These are phyloP conservation scores for Rhyacophila brunnea DNA, from an alignment of 1,140 invertebrate species.

Conservation along the genomic window DNA sequence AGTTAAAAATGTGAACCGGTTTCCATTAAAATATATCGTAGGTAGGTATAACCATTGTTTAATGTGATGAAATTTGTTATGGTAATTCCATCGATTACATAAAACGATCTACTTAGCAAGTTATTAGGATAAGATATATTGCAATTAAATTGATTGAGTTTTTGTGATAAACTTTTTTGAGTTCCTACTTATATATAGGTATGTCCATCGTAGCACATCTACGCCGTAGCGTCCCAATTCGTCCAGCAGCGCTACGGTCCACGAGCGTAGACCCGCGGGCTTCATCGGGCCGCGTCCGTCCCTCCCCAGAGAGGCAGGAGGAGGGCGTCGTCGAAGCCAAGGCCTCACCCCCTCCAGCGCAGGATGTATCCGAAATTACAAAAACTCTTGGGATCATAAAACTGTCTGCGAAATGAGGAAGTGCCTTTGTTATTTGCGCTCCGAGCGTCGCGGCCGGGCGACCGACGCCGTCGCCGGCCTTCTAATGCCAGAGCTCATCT, in stretches of 20 bases:
- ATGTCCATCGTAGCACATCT: background rate
- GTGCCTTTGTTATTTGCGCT: constrained; percentile 37
- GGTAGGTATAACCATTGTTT: too few species aligned
- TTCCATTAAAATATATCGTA: too few species aligned
- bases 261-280: background rate
- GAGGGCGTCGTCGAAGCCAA: constrained; percentile 4
- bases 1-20: too few species aligned
- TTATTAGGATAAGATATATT: too few species aligned
- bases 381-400: constrained; percentile 38
- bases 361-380: constrained; percentile 38
- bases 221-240: constrained; percentile 3
- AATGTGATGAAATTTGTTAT: too few species aligned
- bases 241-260: background rate
- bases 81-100: too few species aligned
- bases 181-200: too few species aligned
- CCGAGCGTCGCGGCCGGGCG: constrained; percentile 17
- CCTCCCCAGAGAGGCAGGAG: background rate
- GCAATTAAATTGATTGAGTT: too few species aligned
- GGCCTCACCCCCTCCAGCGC: constrained; percentile 18
- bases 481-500: constrained; percentile 31
- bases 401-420: constrained; percentile 38
- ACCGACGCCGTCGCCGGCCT: constrained; percentile 13
- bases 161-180: too few species aligned
- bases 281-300: background rate
- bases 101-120: too few species aligned